Evolutionary conservation across 2,888 invertebrate genomes (phyloP), one percentile per base, ranked within the genome.

Genomic region (Galeopsomyia nigrocyanea): DNA sequence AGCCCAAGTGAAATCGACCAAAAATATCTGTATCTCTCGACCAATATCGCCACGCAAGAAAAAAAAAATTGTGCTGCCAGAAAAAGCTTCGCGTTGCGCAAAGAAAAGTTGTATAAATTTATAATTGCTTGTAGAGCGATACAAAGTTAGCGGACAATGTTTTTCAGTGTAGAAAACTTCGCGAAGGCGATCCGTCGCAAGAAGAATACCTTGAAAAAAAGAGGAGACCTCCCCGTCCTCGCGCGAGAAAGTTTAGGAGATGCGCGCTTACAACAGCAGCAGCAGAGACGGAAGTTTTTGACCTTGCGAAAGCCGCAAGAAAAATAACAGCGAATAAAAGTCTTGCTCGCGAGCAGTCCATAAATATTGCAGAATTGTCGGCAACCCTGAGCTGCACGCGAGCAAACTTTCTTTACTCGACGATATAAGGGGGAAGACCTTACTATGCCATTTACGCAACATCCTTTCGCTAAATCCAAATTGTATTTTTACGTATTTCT

Each of bases 341-440:
- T 74, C 68, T 56, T 73, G 60, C 69, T 31, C 26, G 39, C 39
- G 39, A 39, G 39, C 39, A 67, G 74, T 73, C 65, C 76, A 74
- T 77, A 73, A 76, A 76, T 77, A 76, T 77, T 70, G 71, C 60
- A 72, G 65, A 75, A 73, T 74, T 65, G 61, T 61, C 63, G 61
- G 47, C 39, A 39, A 39, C 39, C 39, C 39, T 39, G 56, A 73
- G 21, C 51, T 21, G 53, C 21, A n/a, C 31, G 55, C 39, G 5
- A 26, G 26, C 5, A 31, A 39, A 39, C 39, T 39, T 39, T 39
- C 3, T 39, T 39, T 39, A 10, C 13, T 39, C 39, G 39, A 31
- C 39, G 39, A 10, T 7, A 13, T 1, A 39, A 10, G 13, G 39
- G 39, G 39, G 39, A 39, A 1, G 39, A 39, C 5, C 39, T 5